Conservation (phyloP, 2,888 invertebrate genomes). For the Mamestra brassicae region DNA sequence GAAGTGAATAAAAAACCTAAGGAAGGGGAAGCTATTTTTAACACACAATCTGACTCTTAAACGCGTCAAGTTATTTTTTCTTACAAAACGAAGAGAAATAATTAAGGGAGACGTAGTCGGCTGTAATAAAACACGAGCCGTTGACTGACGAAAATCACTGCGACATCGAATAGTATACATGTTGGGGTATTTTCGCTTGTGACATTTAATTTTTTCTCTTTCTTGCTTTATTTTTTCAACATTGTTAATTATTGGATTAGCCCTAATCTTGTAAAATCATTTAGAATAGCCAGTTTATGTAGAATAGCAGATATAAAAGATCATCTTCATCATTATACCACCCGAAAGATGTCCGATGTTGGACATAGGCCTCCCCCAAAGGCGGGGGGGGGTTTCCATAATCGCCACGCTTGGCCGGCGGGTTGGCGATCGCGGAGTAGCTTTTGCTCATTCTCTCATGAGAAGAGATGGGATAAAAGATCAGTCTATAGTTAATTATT, state of each 20-base stretch:
- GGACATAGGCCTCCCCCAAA: no score
- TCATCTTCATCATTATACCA: no score
- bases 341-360: no score
- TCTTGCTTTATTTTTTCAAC: no score
- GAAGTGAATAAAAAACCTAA: conserved; percentile 73
- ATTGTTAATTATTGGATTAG: neutral
- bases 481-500: neutral
- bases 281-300: no score
- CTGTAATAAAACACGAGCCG: conserved; percentile 87
- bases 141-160: conserved; percentile 82
- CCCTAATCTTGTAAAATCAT: no score
- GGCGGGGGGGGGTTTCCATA: no score
- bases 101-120: conserved; percentile 85
- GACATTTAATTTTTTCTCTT: neutral
- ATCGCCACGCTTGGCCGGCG: no score
- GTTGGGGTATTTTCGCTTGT: conserved; percentile 27
- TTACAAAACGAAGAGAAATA: conserved; percentile 86
- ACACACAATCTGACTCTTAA: conserved; percentile 86
- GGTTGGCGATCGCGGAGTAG: no score
- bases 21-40: conserved; percentile 85
- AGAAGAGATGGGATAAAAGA: no score
- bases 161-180: conserved; percentile 68
- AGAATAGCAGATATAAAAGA: no score
- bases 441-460: no score
- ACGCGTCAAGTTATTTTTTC: conserved; percentile 79